Evolutionary conservation across 1,140 invertebrate genomes (phyloP), one percentile per base, ranked within the genome.

Genomic region (Cataglyphis hispanica): DNA sequence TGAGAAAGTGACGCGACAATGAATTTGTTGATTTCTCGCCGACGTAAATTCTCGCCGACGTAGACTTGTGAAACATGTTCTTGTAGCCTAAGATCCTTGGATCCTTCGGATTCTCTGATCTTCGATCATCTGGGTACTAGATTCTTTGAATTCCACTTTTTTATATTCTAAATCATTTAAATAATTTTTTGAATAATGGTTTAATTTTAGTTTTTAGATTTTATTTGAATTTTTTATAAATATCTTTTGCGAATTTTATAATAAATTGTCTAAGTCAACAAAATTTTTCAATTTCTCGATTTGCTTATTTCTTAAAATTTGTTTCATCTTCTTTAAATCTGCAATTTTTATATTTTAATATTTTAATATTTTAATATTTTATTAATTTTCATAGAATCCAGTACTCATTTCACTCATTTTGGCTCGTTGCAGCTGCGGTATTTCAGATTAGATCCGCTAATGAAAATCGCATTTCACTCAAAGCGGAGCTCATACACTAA

Each of bases 81-180:
- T 83, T 37, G 56, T 83, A 83, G 78, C 67, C 78, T 61, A 83
- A 83, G 37, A 83, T 83, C 67, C n/a, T 83, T 74, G 67, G 10
- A 83, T 83, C 67, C 25, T 46, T 3, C n/a, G 56, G 53, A 72
- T 83, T 83, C 67, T 74, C 25, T 5, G 67, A 83, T 83, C 67
- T 74, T 83, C 31, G 27, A 83, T 74, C 53, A 34, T n/a, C 22
- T 83, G 13, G 40, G 19, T 74, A 74, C 53, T 83, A 34, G 78
- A 5, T 83, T 83, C 37, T 27, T 74, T n/a, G 58, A 58, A 74
- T 37, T 0, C 22, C n/a, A 43, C 16, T 34, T 58, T 74, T 58
- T 50, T 34, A 40, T 40, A 40, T 43, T 72, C 7, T 4, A 19
- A 7, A 74, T 83, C n/a, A 72, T 27, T 83, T 34, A 16, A 31